Evolutionary conservation across 1,140 invertebrate genomes (phyloP), one percentile per base, ranked within the genome.

Genomic region (Lordiphosa stackelbergi): DNA sequence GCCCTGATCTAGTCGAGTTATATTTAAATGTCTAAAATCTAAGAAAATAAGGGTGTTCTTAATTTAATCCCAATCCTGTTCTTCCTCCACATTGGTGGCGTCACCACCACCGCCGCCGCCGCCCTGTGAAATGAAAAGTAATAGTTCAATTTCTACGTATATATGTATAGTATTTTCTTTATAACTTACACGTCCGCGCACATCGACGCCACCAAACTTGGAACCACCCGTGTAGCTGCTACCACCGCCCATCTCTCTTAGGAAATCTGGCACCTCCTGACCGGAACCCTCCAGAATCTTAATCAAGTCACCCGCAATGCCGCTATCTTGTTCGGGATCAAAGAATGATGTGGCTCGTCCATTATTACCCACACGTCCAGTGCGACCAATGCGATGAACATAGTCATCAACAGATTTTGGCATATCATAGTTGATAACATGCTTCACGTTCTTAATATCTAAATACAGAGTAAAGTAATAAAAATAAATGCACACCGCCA

Each of bases 371-470:
- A 98, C 94, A 37, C 97, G 91, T 2, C 97, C 97, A 11, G 97
- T 99, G 73, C 97, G 90, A 1, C 97, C 97, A 79, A 98, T 98
- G 41, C 97, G 90, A 89, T 99, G 97, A 4, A 98, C 96, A 85
- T 99, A 99, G 56, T 97, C 96, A 60, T 97, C 96, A 56, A 98
- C 94, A 19, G 90, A 90, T 1, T 24, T 68, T 0, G 97, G 97
- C 63, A 98, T 81, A 87, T 98, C 97, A 81, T 93, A 98, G 86
- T 98, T 98, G 4, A 99, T 92, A 0, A 98, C 97, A 73, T 96
- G 94, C 45, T 92, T 90, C 0, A 97, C 94, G 51, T 93, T 92
- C 22, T 86, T 87, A 2, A 87, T 87, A 35, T 87, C 85, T 86
- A 10, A 6, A 12, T 22, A 7, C 12, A 31, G 4, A 36, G 3